Evolutionary conservation across 2,113 vertebrate genomes (phyloP), one percentile per base, ranked within the genome.

Genomic region (Hemibagrus wyckioides): DNA sequence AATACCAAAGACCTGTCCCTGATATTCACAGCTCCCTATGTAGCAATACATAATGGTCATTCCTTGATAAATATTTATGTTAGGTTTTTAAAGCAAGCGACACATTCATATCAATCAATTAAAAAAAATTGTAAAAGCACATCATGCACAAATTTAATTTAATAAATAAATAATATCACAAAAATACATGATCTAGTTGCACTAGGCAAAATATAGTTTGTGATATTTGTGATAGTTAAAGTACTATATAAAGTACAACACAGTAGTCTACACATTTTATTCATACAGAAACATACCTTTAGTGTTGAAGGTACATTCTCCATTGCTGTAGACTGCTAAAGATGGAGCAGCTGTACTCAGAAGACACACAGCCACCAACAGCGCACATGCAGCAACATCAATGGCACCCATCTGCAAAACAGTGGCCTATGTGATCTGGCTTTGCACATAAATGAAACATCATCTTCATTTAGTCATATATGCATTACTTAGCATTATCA

Each of bases 261-360:
- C 30, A 11, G 23, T 36, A 23, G 10, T 11, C 15, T 79, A 36
- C 30, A 65, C 81, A 30, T 30, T 83, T 15, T 28, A 5, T 25
- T 76, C 6, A 80, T 2, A 44, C 39, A 83, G 44, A 44, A 33
- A 50, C 3, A 48, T 89, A 95, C 95, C 94, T 95, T 95, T 95
- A 21, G 94, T 94, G 85, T 95, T 94, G 85, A 95, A 95, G 89
- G 94, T 95, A 86, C 94, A 96, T 89, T 96, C 95, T 9, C 95
- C 94, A 5, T 91, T 91, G 86, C 90, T 93, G 76, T 92, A 89
- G 39, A 91, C 91, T 33, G 92, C 92, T 17, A 91, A 76, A 77
- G 91, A 91, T 23, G 92, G 92, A 19, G 93, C 75, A 50, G 82
- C 84, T 82, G 80, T 75, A 83, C 90, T 91, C 80, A 95, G 91